Base-by-base conservation (phyloP, 1,140 invertebrate genomes). In the Chironomus tepperi region DNA sequence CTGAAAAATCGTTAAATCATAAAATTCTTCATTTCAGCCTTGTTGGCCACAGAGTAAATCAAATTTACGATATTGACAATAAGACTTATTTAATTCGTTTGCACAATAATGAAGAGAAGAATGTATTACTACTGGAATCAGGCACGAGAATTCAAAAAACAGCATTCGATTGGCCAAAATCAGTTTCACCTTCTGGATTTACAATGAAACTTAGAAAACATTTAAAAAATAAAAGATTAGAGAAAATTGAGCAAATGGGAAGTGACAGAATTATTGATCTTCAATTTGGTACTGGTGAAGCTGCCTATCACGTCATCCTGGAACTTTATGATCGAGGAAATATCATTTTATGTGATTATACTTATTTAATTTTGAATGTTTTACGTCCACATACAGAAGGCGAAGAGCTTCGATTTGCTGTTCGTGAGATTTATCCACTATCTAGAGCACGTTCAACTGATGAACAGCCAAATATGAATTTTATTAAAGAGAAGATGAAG, bases 151-250 rank as follows among this genome's bases (percentile, higher is more conserved):
- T 99, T 77, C 98, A 99, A 82, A 91, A 89, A 73, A 99, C 98
- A 16, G 90, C 87, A 21, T 99, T 95, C 86, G 96, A 99, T 81
- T 99, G 98, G 98, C 96, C 97, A 0, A 99, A 99, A 86, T 97
- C 97, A 88, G 87, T 90, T 72, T 90, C 93, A 19, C 96, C 97
- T 1, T 98, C 95, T 15, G 94, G 96, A 1, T 99, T 99, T 82
- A 93, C 93, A 75, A 99, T 99, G 97, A 99, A 99, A 92, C 84
- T 99, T 80, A 85, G 98, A 75, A 99, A 99, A 84, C 98, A 99
- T 83, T 84, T 99, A 24, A 95, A 94, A 79, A 98, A 98, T 82
- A 98, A 98, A 83, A 87, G 98, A 64, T 82, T 99, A 6, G 96
- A 98, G 84, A 88, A 84, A 72, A 84, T 98, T 0, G 83, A 80